Evolutionary conservation across 1,140 invertebrate species (phyloP).

Genomic region (Neuroterus valhalla): DNA sequence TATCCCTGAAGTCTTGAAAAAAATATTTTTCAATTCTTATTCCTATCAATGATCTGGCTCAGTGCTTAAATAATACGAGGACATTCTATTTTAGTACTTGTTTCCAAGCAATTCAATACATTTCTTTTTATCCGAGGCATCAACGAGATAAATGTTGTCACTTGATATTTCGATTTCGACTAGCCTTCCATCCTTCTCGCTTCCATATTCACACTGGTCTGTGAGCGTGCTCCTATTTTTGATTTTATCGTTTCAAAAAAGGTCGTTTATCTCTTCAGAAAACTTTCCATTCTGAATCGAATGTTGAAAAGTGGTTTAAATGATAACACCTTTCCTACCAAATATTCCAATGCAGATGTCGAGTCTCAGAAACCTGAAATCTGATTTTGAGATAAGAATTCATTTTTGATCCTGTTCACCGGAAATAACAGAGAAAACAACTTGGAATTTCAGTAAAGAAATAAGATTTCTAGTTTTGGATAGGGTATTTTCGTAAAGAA

Average conservation of each 20-base stretch:
- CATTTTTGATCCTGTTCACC: too few species aligned
- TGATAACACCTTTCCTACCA: background rate
- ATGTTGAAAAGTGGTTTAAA: background rate
- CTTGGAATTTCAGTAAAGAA: too few species aligned
- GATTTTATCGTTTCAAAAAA: background rate
- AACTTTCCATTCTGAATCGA: background rate
- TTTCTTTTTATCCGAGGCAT: constrained; percentile 12
- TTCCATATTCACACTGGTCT: too few species aligned
- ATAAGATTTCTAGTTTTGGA: too few species aligned
- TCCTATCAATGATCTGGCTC: background rate
- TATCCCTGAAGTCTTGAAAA: too few species aligned
- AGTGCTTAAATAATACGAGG: constrained; percentile 15
- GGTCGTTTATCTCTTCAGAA: background rate
- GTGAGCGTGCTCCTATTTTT: background rate
- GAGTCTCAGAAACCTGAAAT: too few species aligned
- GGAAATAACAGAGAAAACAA: too few species aligned
- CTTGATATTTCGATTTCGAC: constrained; percentile 1
- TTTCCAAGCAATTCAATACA: background rate
- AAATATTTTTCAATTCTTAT: too few species aligned
- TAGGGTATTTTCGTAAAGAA: too few species aligned
- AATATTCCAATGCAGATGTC: too few species aligned
- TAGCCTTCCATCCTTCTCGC: background rate
- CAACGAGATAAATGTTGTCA: constrained; percentile 3
- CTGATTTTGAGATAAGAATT: too few species aligned
- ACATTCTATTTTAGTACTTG: background rate